Percentiles rank a stretch among this genome's conserved stretches.
phyloP scores from a whole-genome alignment of 2,888 invertebrate genomes.

The Alentia gelatinosa region DNA sequence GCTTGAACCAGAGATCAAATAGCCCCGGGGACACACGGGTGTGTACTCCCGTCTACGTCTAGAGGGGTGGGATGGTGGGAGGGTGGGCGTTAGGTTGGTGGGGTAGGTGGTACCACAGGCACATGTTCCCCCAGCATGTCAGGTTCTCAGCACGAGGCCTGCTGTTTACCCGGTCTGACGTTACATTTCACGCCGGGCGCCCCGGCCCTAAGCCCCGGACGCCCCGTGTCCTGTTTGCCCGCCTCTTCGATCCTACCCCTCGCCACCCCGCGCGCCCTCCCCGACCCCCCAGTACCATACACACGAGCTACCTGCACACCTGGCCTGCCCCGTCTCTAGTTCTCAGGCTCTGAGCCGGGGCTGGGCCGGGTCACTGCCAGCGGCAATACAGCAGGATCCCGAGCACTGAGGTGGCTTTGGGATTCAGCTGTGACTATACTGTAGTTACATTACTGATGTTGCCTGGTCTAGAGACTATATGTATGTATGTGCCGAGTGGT shows the following conservation, averaged over 20 bases:
- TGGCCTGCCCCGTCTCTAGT: neutral
- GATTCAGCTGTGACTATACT: too few relatives aligned
- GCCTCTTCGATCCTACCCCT: neutral
- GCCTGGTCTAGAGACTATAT: too few relatives aligned
- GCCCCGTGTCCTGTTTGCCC: neutral
- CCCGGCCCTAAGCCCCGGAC: constrained; percentile 6
- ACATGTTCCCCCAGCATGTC: neutral
- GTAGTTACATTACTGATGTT: too few relatives aligned
- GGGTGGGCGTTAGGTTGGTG: neutral
- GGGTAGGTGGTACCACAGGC: neutral
- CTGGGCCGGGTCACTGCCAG: too few relatives aligned
- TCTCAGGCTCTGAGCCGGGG: neutral
- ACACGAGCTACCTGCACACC: neutral
- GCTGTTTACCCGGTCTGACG: constrained; percentile 40
- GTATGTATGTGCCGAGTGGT: too few relatives aligned
- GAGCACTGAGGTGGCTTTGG: too few relatives aligned
- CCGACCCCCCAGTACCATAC: neutral
- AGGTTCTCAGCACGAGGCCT: neutral
- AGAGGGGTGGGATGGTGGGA: neutral
- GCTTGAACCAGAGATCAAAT: too few relatives aligned
- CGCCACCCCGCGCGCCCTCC: neutral
- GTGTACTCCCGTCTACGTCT: too few relatives aligned
- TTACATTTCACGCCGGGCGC: constrained; percentile 24
- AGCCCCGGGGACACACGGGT: too few relatives aligned
- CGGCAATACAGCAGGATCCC: too few relatives aligned